Conservation (phyloP, 2,113 vertebrate species). For the Urocitellus parryii region DNA sequence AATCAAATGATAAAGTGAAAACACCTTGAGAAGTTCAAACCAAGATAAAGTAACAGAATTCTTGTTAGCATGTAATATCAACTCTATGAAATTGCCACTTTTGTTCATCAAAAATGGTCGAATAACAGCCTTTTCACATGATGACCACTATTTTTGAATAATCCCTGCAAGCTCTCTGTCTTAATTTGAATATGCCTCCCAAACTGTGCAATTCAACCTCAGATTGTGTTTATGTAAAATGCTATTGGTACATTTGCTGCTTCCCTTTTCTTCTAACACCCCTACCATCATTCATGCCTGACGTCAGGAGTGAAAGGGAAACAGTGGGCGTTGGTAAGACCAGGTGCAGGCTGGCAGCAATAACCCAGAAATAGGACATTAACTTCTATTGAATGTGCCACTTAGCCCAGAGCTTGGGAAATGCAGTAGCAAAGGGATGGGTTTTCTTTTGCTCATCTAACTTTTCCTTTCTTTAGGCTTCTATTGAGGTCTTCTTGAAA, state of each 20-base stretch:
- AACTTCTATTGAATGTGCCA: not conserved
- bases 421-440: not conserved
- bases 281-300: not conserved
- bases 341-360: not conserved
- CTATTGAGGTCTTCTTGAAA: slow-evolving; percentile 1
- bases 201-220: not conserved
- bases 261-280: not conserved
- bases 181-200: slow-evolving; percentile 38
- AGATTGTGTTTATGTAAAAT: slow-evolving; percentile 13
- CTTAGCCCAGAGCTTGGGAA: not conserved
- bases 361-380: not conserved
- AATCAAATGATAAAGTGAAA: not conserved
- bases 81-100: not conserved
- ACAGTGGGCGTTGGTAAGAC: not conserved
- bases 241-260: not conserved
- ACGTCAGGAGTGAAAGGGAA: not conserved
- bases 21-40: slow-evolving; percentile 34
- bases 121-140: not conserved
- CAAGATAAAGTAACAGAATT: slow-evolving; percentile 11
- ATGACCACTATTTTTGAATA: slow-evolving; percentile 30
- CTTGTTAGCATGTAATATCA: not conserved
- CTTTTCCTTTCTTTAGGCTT: slow-evolving; percentile 1
- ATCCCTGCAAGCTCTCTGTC: not conserved
- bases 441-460: not conserved
- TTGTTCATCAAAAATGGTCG: not conserved